These are phyloP conservation scores for Caenorhabditis parvicauda DNA, from an alignment of 2,888 invertebrate genomes.

Conservation along the genomic window DNA sequence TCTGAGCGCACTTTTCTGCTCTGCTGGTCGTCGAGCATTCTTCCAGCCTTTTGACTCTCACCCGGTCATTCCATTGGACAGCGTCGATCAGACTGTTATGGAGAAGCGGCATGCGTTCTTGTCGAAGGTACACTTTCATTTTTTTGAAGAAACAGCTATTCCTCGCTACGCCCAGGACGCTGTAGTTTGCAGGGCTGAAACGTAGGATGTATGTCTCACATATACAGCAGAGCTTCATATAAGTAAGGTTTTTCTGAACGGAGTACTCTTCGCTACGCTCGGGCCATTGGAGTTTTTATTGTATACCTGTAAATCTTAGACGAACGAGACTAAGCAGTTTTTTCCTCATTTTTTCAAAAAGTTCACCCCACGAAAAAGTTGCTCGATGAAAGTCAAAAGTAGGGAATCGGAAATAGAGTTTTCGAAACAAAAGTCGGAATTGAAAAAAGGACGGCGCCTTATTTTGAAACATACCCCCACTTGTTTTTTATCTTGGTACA, in stretches of 20 bases:
- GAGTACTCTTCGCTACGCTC: neutral
- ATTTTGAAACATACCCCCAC: too few relatives aligned
- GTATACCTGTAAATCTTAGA: neutral
- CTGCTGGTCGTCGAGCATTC: slow-evolving; percentile 45
- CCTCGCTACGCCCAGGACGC: too few relatives aligned
- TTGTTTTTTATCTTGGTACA: too few relatives aligned
- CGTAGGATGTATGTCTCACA: neutral
- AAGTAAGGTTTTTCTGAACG: too few relatives aligned
- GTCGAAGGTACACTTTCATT: slow-evolving; percentile 32
- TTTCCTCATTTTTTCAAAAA: too few relatives aligned
- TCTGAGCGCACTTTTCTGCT: slow-evolving; percentile 36
- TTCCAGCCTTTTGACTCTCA: slow-evolving; percentile 51
- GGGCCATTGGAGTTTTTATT: too few relatives aligned
- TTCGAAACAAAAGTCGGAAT: too few relatives aligned
- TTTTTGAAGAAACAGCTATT: slow-evolving; percentile 3
- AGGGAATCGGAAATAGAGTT: too few relatives aligned
- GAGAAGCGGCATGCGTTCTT: slow-evolving; percentile 47
- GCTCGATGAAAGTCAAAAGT: too few relatives aligned
- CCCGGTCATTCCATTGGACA: slow-evolving; percentile 50
- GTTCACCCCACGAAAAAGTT: too few relatives aligned
- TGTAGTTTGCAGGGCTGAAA: neutral
- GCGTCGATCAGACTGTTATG: slow-evolving; percentile 40
- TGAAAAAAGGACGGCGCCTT: too few relatives aligned
- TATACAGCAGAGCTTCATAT: neutral
- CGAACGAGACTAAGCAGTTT: too few relatives aligned